A percentile compares a stretch with the other conserved stretches of the same genome.
phyloP scores from a whole-genome alignment of 1,140 invertebrate genomes.

The Brachionus manjavacas region DNA sequence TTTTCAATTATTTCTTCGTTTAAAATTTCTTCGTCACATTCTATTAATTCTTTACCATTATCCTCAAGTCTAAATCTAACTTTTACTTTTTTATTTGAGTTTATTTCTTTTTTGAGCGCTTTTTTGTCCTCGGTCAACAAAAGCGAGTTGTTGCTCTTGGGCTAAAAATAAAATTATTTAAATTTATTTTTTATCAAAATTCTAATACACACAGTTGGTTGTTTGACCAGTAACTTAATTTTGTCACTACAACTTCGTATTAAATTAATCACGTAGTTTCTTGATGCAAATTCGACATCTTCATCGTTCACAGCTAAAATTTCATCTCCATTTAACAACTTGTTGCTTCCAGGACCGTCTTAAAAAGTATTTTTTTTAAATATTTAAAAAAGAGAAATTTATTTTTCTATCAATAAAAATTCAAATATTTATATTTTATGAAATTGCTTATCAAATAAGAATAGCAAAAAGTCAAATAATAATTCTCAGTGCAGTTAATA shows the following conservation, averaged over 20 bases:
- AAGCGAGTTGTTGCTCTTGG: constrained; percentile 68
- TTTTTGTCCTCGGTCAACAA: constrained; percentile 78
- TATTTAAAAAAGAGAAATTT: no score
- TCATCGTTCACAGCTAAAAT: constrained; percentile 81
- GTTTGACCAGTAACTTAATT: constrained; percentile 42
- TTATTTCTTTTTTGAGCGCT: constrained; percentile 71
- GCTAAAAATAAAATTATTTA: constrained; percentile 74
- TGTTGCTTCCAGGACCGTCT: constrained; percentile 80
- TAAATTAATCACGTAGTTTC: constrained; percentile 81
- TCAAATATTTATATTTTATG: no score
- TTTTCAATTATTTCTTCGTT: constrained; percentile 65
- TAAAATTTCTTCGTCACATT: constrained; percentile 59
- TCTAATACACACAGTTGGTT: constrained; percentile 4
- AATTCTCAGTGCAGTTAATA: no score
- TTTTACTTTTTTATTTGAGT: constrained; percentile 58
- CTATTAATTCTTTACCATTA: constrained; percentile 51
- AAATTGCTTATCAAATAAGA: no score
- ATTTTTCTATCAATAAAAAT: no score
- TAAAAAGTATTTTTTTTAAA: constrained; percentile 51
- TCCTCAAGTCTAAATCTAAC: constrained; percentile 20
- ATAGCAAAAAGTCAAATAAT: no score
- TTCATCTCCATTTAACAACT: constrained; percentile 80
- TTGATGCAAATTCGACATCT: constrained; percentile 73
- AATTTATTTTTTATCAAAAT: constrained; percentile 66
- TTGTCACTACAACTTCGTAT: constrained; percentile 59